Evolutionary conservation across 2,113 vertebrate species (phyloP).

Genomic region (Carassius carassius): DNA sequence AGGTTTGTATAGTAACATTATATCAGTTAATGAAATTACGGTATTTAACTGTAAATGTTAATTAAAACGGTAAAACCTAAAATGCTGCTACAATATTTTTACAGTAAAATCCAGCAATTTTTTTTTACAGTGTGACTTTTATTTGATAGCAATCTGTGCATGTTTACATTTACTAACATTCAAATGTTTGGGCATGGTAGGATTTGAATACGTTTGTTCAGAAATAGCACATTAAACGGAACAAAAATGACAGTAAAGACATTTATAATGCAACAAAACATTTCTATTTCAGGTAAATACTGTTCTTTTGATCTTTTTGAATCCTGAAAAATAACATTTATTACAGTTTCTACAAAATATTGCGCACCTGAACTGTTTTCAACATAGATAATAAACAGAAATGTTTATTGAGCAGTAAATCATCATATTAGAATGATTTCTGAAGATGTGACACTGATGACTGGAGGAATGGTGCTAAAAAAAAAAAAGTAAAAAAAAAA

Average conservation of each 20-base stretch:
- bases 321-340: not conserved
- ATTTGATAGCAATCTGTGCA: not conserved
- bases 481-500: too few species aligned
- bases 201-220: not conserved
- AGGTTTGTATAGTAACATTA: too few species aligned
- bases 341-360: not conserved
- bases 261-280: not conserved
- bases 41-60: too few species aligned
- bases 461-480: too few species aligned
- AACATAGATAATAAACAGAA: not conserved
- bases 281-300: not conserved
- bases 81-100: too few species aligned
- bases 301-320: not conserved
- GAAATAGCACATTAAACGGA: not conserved
- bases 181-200: not conserved
- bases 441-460: not conserved
- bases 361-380: not conserved
- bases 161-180: not conserved
- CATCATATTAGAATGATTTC: not conserved
- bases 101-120: too few species aligned
- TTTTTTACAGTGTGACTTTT: not conserved
- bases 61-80: too few species aligned
- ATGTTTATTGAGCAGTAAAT: not conserved
- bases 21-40: too few species aligned
- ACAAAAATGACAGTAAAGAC: not conserved